Evolutionary conservation across 2,113 vertebrate genomes (phyloP), one percentile per base, ranked within the genome.

Genomic region (Zosterops pallidus): DNA sequence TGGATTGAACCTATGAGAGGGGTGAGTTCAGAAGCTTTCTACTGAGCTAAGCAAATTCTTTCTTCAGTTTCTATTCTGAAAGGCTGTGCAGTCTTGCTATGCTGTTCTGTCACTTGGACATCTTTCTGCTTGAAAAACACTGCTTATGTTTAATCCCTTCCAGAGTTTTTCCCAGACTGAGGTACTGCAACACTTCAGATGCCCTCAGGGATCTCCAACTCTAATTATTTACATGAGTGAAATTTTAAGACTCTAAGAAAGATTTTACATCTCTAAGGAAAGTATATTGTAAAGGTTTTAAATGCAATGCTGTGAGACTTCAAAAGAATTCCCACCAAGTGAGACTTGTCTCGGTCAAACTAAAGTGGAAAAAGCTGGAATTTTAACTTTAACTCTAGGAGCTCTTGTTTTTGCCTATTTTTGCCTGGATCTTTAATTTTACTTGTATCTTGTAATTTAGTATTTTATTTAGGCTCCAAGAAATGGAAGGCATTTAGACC

Each of bases 151-250:
- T 47, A 56, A 69, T 60, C 41, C 44, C 28, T 93, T 88, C 53
- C 69, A 93, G 56, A 68, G 21, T 25, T 64, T 94, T 90, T 94
- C 62, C 62, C 78, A 87, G 85, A 62, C 44, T 60, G 75, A 90
- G 9, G 46, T 60, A 87, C 15, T 68, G 26, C 69, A 79, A 56
- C 5, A 44, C 10, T 94, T 87, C 47, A 63, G 44, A 85, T 46
- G 44, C 44, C 74, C 50, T 88, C 65, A 29, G 88, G 92, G 78
- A 83, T 79, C 46, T 86, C 80, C 57, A 65, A 11, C 46, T 82
- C 52, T 80, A 82, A 89, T 95, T 92, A 89, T 91, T 90, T 89
- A 84, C 39, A 44, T 21, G 55, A 94, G 44, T 53, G 53, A 85
- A 53, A 50, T 88, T 90, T 85, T 76, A 76, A 80, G 41, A 72